Conservation (phyloP, 2,888 invertebrate genomes). For the Pilophorus perplexus region DNA sequence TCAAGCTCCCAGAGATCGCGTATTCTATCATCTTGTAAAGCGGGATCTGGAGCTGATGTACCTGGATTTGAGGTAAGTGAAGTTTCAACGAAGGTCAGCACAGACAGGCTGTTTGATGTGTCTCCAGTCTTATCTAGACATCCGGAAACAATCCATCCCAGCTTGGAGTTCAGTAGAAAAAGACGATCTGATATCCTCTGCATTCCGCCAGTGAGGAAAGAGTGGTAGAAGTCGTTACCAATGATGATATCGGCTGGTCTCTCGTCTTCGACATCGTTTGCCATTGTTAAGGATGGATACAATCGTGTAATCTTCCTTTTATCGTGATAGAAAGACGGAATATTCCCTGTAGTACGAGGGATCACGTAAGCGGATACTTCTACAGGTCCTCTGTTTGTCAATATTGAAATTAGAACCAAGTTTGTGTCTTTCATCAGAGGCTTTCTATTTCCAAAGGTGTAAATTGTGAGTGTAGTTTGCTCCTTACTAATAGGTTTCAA, state of each 20-base stretch:
- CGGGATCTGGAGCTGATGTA: neutral
- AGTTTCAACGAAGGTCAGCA: neutral
- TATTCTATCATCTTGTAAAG: neutral
- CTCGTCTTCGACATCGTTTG: neutral
- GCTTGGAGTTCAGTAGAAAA: neutral
- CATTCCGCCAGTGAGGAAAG: neutral
- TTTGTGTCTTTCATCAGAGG: neutral
- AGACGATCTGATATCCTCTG: neutral
- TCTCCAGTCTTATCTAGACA: neutral
- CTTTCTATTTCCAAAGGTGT: neutral
- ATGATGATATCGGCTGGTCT: neutral
- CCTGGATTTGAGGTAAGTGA: neutral
- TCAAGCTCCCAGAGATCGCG: conserved; percentile 11
- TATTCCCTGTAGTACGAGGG: neutral
- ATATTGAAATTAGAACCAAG: neutral
- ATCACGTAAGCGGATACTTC: neutral
- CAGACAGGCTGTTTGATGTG: neutral
- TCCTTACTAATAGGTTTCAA: too few relatives aligned
- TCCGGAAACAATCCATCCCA: conserved; percentile 16
- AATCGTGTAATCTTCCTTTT: neutral
- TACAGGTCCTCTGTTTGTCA: neutral
- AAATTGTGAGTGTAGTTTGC: too few relatives aligned
- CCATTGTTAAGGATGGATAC: neutral
- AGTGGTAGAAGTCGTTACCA: conserved; percentile 9
- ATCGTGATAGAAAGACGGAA: neutral